A percentile compares a stretch with the other conserved stretches of the same genome.
phyloP scores from a whole-genome alignment of 2,113 vertebrate species.

The Anthoscopus minutus region DNA sequence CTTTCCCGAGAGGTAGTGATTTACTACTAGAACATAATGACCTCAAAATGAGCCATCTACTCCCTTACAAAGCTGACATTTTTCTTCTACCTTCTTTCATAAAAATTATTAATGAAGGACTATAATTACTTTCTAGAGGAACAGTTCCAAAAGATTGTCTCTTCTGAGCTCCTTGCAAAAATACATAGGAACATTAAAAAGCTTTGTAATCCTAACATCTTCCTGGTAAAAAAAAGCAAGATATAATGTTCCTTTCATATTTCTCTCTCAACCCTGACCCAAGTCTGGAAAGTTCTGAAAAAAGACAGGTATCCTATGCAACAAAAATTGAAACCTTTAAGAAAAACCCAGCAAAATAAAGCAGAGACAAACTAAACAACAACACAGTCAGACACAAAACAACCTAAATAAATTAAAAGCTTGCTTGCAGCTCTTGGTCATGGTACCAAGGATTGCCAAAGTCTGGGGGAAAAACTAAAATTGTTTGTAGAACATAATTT shows the following conservation, averaged over 20 bases:
- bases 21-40: background rate
- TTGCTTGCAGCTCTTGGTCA: background rate
- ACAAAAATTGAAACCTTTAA: background rate
- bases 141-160: background rate
- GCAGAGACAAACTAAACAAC: background rate
- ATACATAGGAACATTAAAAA: background rate
- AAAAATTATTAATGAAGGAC: background rate
- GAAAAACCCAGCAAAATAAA: background rate
- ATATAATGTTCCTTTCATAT: background rate
- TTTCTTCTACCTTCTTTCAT: background rate
- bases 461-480: background rate
- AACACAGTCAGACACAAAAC: background rate
- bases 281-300: background rate
- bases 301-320: background rate
- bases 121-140: background rate
- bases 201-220: background rate
- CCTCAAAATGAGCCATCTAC: background rate
- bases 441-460: fast-evolving
- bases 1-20: background rate
- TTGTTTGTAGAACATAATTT: background rate
- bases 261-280: background rate
- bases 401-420: background rate
- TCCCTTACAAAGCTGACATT: background rate
- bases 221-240: background rate
- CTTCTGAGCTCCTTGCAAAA: background rate